Evolutionary conservation across 1,140 invertebrate genomes (phyloP).

Genomic region (Galendromus occidentalis): DNA sequence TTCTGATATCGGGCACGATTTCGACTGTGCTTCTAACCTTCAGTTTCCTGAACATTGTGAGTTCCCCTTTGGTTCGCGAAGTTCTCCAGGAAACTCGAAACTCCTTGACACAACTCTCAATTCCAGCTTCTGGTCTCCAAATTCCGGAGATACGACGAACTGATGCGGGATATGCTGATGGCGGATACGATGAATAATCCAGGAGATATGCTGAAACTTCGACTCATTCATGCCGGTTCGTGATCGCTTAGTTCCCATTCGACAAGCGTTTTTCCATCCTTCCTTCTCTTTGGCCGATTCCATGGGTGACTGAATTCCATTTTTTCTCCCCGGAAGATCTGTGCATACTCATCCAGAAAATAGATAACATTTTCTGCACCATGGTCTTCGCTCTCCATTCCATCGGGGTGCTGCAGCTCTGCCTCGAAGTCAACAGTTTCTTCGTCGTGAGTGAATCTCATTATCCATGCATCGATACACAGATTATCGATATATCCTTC

Average conservation of each 20-base stretch:
- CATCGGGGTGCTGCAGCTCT: neutral
- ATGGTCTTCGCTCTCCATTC: neutral
- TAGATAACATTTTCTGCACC: neutral
- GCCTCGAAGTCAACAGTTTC: neutral
- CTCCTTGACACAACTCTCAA: neutral
- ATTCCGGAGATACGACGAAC: neutral
- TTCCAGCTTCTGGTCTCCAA: neutral
- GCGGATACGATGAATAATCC: neutral
- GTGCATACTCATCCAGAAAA: neutral
- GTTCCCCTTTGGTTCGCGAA: neutral
- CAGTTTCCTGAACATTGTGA: slow-evolving; percentile 7
- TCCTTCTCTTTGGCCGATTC: too few relatives aligned
- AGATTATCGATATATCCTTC: too few relatives aligned
- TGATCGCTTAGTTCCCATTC: neutral
- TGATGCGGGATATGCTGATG: neutral
- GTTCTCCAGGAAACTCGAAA: neutral
- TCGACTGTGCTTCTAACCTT: neutral
- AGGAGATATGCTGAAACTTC: neutral
- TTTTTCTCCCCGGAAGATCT: neutral
- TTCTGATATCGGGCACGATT: neutral
- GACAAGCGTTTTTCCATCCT: too few relatives aligned
- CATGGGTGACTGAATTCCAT: too few relatives aligned
- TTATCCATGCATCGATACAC: neutral
- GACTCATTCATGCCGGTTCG: neutral
- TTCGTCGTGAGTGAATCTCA: neutral